These are phyloP conservation scores for Squalus acanthias DNA, from an alignment of 2,797 vertebrate genomes.

Conservation along the genomic window DNA sequence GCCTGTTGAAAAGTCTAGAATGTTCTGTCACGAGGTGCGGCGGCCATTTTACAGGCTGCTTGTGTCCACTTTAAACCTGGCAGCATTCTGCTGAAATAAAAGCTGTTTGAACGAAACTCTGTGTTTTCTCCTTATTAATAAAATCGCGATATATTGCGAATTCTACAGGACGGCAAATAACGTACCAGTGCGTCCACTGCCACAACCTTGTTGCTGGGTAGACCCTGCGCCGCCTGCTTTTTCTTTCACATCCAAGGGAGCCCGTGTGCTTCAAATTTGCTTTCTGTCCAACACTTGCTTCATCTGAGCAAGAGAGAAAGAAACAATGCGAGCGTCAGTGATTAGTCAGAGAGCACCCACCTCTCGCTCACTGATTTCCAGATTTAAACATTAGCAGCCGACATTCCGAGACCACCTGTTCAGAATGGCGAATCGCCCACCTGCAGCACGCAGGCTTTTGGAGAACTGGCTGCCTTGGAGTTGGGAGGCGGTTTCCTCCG, in stretches of 20 bases:
- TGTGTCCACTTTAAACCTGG: too few relatives aligned
- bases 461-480: background rate
- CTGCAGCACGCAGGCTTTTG: background rate
- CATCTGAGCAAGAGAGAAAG: background rate
- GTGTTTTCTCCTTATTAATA: too few relatives aligned
- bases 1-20: too few relatives aligned
- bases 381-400: background rate
- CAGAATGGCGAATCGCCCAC: background rate
- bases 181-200: background rate
- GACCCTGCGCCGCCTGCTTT: background rate
- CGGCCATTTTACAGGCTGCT: too few relatives aligned
- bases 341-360: background rate
- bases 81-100: too few relatives aligned
- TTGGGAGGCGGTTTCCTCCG: background rate
- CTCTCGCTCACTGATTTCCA: background rate
- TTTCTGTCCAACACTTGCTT: background rate
- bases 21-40: too few relatives aligned
- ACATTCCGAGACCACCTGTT: background rate
- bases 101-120: too few relatives aligned
- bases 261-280: too few relatives aligned
- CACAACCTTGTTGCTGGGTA: background rate
- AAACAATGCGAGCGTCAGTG: too few relatives aligned
- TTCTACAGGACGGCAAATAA: background rate
- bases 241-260: background rate
- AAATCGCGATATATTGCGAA: too few relatives aligned